Evolutionary conservation across 2,888 invertebrate genomes (phyloP), one percentile per base, ranked within the genome.

Genomic region (Polyommatus iphigenia): DNA sequence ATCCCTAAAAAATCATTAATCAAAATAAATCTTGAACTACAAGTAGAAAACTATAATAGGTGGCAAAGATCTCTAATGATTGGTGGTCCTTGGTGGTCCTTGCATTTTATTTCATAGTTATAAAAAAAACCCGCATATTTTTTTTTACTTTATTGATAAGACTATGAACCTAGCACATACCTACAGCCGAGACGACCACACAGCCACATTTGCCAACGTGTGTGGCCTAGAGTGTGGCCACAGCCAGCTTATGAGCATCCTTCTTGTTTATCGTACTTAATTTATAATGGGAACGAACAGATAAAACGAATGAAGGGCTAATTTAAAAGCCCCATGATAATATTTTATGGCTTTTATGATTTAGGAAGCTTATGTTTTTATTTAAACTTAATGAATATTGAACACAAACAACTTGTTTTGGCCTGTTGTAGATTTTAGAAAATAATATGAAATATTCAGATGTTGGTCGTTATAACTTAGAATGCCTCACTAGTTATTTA

Each of bases 241-340:
- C 79, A 87, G 85, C 86, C 87, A 13, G 46, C 46, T 46, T 46
- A 10, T 87, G 54, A 87, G 87, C 86, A 15, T 36, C 85, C 81
- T 87, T 90, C 89, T 87, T 81, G 85, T 80, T 82, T 82, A 83
- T 83, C 83, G 78, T 78, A 82, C 80, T 85, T 85, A 89, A 90
- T 91, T 90, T 91, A 90, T 85, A 85, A 85, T 88, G 79, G 82
- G 80, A 76, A 76, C 59, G 36, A 32, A 10, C 72, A 46, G 72
- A 76, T 76, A 76, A 76, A 59, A 76, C n/a, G 87, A 88, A 88
- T 87, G 87, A 86, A 84, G 80, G 80, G 82, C 79, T 81, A 78
- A 83, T 85, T 85, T 87, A 87, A 86, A 79, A 80, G 76, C 82
- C 85, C 83, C 84, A 85, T 83, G 81, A 81, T 77, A 71, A 72